Evolutionary conservation across 2,888 invertebrate genomes (phyloP).

Genomic region (Chorisops tibialis): DNA sequence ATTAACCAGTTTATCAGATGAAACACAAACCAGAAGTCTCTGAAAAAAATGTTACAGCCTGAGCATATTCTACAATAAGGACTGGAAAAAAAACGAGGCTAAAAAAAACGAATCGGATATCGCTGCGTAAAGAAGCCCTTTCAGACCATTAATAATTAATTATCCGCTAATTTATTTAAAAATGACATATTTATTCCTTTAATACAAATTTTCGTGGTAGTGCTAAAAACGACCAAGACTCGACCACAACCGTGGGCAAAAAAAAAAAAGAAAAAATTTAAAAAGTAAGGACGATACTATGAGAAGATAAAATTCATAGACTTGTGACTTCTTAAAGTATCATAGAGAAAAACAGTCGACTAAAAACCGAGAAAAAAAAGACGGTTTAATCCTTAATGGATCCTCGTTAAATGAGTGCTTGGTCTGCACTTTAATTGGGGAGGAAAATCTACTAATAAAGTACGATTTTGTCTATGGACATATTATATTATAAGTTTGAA

Average conservation of each 20-base stretch:
- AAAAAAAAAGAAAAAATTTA: too few relatives aligned
- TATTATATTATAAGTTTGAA: not conserved
- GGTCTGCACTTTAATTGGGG: too few relatives aligned
- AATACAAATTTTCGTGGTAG: constrained; percentile 25
- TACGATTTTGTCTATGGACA: not conserved
- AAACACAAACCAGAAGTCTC: constrained; percentile 7
- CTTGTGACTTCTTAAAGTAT: too few relatives aligned
- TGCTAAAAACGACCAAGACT: too few relatives aligned
- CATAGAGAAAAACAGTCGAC: too few relatives aligned
- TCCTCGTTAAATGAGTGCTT: not conserved
- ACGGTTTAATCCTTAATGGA: not conserved
- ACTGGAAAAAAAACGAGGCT: too few relatives aligned
- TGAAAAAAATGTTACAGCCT: not conserved
- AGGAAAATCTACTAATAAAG: too few relatives aligned
- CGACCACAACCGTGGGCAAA: too few relatives aligned
- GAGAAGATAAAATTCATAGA: too few relatives aligned
- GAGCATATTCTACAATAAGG: not conserved
- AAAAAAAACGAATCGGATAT: not conserved
- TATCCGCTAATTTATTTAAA: constrained; percentile 34
- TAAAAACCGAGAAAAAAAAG: not conserved
- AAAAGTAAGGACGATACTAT: too few relatives aligned
- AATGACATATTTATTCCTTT: constrained; percentile 33
- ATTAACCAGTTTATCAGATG: not conserved
- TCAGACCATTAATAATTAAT: constrained; percentile 32
- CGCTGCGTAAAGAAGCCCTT: constrained; percentile 1